Evolutionary conservation across 2,797 vertebrate genomes (phyloP).

Genomic region (Graptemys geographica): DNA sequence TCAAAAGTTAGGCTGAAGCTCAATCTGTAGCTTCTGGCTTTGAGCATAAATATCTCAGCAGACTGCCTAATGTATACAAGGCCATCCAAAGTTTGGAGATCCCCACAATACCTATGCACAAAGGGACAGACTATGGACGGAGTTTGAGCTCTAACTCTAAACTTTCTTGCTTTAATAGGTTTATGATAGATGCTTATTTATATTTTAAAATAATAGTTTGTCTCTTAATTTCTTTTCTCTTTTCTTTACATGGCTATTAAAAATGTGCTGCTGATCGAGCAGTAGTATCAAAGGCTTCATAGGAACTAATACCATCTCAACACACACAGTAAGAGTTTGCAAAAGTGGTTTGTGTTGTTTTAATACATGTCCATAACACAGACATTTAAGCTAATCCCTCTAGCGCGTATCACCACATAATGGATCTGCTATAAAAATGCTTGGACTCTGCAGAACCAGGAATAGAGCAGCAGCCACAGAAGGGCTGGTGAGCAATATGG

Average conservation of each 20-base stretch:
- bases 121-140: background rate
- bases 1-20: background rate
- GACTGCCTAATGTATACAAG: rapidly evolving
- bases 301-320: background rate
- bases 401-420: rapidly evolving
- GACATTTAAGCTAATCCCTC: background rate
- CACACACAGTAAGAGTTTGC: rapidly evolving
- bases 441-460: background rate
- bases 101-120: rapidly evolving
- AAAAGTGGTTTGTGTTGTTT: background rate
- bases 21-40: rapidly evolving
- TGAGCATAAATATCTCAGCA: rapidly evolving
- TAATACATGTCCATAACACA: rapidly evolving
- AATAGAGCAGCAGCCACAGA: background rate
- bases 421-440: rapidly evolving
- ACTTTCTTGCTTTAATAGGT: background rate
- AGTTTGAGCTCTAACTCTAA: background rate
- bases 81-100: rapidly evolving
- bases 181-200: background rate
- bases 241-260: background rate
- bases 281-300: rapidly evolving
- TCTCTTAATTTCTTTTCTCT: background rate
- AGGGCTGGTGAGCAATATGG: background rate
- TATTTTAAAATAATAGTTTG: background rate
- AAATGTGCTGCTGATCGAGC: rapidly evolving